Evolutionary conservation across 1,140 invertebrate species (phyloP).

Genomic region (Apocrypta bakeri): DNA sequence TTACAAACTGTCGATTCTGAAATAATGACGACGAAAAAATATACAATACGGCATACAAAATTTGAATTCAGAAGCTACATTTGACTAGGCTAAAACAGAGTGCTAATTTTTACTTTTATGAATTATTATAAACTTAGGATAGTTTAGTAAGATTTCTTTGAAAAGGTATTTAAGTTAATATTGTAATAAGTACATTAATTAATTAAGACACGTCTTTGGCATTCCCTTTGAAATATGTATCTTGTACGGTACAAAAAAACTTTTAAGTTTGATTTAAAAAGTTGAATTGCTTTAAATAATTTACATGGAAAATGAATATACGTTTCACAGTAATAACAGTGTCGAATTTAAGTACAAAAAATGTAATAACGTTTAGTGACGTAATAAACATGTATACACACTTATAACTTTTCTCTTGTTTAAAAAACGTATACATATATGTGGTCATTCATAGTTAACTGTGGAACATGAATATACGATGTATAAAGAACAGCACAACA

Average conservation of each 20-base stretch:
- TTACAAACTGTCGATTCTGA: constrained; percentile 41
- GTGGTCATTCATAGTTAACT: constrained; percentile 12
- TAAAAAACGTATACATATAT: constrained; percentile 22
- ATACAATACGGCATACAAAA: constrained; percentile 20
- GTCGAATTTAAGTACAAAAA: constrained; percentile 47
- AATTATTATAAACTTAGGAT: constrained; percentile 58
- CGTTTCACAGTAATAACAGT: constrained; percentile 21
- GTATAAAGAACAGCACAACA: constrained; percentile 7
- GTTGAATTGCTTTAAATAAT: constrained; percentile 22
- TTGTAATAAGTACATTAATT: constrained; percentile 65
- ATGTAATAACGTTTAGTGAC: constrained; percentile 32
- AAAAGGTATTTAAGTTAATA: constrained; percentile 17
- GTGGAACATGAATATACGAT: constrained; percentile 28
- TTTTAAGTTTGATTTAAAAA: constrained; percentile 18
- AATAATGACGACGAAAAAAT: constrained; percentile 47
- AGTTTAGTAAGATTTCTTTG: constrained; percentile 56
- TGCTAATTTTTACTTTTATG: constrained; percentile 45
- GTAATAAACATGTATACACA: constrained; percentile 40
- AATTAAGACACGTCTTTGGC: constrained; percentile 69
- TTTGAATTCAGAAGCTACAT: constrained; percentile 48
- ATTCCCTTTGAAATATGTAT: constrained; percentile 57
- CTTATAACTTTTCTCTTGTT: constrained; percentile 32
- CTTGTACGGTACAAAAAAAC: constrained; percentile 38
- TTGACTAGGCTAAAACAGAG: constrained; percentile 65
- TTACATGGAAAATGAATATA: constrained; percentile 26